Evolutionary conservation across 2,113 vertebrate species (phyloP).

Genomic region (Bubo scandiacus): DNA sequence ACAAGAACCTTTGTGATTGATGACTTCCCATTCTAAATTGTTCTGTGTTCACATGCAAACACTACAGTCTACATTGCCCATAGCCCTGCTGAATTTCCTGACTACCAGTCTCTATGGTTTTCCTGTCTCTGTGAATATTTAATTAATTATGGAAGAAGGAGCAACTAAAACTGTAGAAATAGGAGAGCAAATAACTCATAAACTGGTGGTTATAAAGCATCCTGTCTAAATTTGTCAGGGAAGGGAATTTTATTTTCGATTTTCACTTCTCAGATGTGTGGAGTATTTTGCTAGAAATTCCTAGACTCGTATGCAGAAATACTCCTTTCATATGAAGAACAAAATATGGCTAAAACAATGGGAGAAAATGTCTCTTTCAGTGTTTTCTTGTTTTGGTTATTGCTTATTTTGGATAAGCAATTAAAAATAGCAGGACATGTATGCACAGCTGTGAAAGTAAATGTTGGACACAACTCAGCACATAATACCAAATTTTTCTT

Average conservation of each 20-base stretch:
- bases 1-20: not conserved
- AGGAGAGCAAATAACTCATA: not conserved
- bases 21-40: not conserved
- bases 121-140: not conserved
- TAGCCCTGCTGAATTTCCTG: not conserved
- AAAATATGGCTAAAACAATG: not conserved
- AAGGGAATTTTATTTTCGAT: not conserved
- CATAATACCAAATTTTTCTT: not conserved
- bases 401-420: not conserved
- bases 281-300: not conserved
- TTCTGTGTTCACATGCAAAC: not conserved
- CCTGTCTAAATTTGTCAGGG: not conserved
- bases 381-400: not conserved
- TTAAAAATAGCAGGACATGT: not conserved
- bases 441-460: not conserved
- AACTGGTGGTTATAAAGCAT: not conserved
- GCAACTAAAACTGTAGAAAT: not conserved
- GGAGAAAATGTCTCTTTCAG: not conserved
- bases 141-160: not conserved
- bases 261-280: not conserved
- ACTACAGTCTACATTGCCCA: fast-evolving
- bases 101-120: not conserved
- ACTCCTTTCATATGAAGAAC: not conserved
- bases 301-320: not conserved
- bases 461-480: not conserved